phyloP scores from a whole-genome alignment of 2,888 invertebrate species.

The Zhengitettix transpicula region DNA sequence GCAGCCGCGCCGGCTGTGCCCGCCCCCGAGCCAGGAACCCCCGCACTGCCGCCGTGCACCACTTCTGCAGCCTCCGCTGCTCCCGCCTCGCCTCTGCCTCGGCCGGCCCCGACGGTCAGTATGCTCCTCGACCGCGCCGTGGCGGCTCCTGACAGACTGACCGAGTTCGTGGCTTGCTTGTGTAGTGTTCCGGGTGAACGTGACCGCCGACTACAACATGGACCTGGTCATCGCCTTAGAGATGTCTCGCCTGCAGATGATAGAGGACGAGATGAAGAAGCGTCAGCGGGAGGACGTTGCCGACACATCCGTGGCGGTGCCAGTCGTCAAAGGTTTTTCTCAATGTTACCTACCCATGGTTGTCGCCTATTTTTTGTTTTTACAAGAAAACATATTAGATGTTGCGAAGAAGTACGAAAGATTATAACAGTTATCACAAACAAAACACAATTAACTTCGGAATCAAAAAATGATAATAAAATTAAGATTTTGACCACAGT shows the following conservation, averaged over 20 bases:
- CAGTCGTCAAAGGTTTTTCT: too few species aligned
- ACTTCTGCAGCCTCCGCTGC: slow-evolving; percentile 37
- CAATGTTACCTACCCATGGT: too few species aligned
- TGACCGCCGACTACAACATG: slow-evolving; percentile 35
- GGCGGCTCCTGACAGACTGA: too few species aligned
- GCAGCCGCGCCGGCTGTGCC: slow-evolving; percentile 26
- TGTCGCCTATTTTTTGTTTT: too few species aligned
- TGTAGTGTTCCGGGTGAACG: slow-evolving; percentile 19
- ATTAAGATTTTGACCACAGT: too few species aligned
- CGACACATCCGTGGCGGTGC: neutral
- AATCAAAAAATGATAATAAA: too few species aligned
- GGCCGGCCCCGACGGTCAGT: slow-evolving; percentile 4
- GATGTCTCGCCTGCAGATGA: slow-evolving; percentile 49
- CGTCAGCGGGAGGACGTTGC: slow-evolving; percentile 17
- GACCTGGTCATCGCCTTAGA: slow-evolving; percentile 47
- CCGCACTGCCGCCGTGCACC: slow-evolving; percentile 31
- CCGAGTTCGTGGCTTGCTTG: neutral
- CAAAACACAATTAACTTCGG: too few species aligned
- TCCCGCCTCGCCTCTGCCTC: slow-evolving; percentile 14
- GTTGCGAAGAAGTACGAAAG: too few species aligned
- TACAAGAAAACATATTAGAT: too few species aligned
- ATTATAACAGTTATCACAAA: too few species aligned
- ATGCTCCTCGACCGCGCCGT: neutral
- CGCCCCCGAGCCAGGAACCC: slow-evolving; percentile 30
- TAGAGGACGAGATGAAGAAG: slow-evolving; percentile 39